Conservation (phyloP, 1,140 invertebrate genomes). For the Zaprionus kolodkinae region DNA sequence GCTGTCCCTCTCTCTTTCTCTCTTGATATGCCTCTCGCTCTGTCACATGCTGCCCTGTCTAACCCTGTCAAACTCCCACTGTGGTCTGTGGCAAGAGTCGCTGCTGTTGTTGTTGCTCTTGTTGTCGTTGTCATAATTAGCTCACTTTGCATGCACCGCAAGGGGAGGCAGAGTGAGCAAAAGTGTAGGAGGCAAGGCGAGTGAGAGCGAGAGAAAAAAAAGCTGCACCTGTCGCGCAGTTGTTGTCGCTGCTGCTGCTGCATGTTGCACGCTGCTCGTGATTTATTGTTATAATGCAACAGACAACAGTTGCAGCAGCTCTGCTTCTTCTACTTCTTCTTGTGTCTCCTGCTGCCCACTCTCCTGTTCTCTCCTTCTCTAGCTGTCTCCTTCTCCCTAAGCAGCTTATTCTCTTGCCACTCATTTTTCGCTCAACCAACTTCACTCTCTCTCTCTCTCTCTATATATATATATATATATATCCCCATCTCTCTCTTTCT, state of each 20-base stretch:
- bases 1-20: constrained; percentile 5
- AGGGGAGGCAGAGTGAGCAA: not conserved
- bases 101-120: constrained; percentile 46
- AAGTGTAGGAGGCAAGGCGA: not conserved
- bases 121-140: constrained; percentile 67
- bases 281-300: constrained; percentile 59
- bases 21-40: not conserved
- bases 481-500: not conserved
- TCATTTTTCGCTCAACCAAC: no score
- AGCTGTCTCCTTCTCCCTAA: not conserved
- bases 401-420: not conserved
- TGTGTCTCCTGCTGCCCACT: no score
- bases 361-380: not conserved
- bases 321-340: not conserved
- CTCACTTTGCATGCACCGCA: constrained; percentile 56
- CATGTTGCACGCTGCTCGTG: constrained; percentile 21
- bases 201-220: not conserved
- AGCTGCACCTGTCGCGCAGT: constrained; percentile 34
- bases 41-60: not conserved
- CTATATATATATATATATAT: no score
- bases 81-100: constrained; percentile 23
- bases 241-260: constrained; percentile 25
- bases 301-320: constrained; percentile 15
- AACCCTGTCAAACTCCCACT: constrained; percentile 9
- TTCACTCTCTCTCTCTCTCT: not conserved